phyloP scores from a whole-genome alignment of 2,888 invertebrate species.

The Reticulitermes lucifugus region DNA sequence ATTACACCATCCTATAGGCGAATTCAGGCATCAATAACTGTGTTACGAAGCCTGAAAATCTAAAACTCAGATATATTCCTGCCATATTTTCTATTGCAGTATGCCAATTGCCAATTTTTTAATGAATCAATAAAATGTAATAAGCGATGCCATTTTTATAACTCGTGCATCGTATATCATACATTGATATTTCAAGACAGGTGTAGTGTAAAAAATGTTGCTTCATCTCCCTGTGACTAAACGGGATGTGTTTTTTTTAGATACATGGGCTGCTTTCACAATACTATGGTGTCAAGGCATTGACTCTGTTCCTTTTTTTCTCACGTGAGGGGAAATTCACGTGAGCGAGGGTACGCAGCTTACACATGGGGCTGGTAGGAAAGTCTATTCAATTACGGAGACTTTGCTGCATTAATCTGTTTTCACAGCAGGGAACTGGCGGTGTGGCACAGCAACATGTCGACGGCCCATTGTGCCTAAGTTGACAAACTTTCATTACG shows the following conservation, averaged over 20 bases:
- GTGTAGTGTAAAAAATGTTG: neutral
- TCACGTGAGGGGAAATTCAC: neutral
- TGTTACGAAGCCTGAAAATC: neutral
- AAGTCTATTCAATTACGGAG: neutral
- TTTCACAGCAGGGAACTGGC: neutral
- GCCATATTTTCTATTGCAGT: neutral
- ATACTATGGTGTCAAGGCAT: neutral
- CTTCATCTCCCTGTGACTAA: neutral
- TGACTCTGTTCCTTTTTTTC: neutral
- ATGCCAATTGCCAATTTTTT: neutral
- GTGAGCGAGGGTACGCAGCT: neutral
- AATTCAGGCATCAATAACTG: neutral
- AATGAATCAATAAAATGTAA: neutral
- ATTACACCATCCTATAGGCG: no score
- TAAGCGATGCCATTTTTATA: neutral
- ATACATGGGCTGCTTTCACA: neutral
- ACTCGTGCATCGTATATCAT: neutral
- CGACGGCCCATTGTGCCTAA: neutral
- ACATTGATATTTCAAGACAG: slow-evolving; percentile 22
- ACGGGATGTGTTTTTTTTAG: neutral
- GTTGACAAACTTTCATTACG: no score
- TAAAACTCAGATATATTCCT: neutral
- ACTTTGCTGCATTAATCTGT: neutral
- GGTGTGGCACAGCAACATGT: neutral
- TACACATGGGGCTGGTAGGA: neutral